Evolutionary conservation across 2,888 invertebrate genomes (phyloP), one percentile per base, ranked within the genome.

Genomic region (Phalangium opilio): DNA sequence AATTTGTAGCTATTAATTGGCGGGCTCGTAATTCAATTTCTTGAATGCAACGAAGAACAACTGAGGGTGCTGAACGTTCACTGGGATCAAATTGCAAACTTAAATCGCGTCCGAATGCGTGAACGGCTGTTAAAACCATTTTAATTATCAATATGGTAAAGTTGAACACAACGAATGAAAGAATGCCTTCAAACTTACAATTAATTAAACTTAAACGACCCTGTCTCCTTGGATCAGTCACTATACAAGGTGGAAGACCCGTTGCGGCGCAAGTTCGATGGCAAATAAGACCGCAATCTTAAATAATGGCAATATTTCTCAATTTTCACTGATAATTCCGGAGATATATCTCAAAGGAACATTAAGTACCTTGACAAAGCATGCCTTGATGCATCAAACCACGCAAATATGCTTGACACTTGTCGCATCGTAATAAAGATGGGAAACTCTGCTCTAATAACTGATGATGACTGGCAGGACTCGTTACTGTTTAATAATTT

Each of bases 311-410:
- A 18, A 39, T 27, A 17, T 15, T 40, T 14, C 12, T 10, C 1
- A 8, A 41, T 12, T 4, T 41, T n/a, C 10, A 41, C 12, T 7
- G 10, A 41, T 11, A 20, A 21, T 19, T 41, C 21, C 14, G 11
- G 11, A 32, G 19, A 3, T 35, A 36, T 17, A 36, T 15, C n/a
- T 36, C 38, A 36, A n/a, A n/a, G n/a, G n/a, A n/a, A 27, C 27
- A 27, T 27, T 27, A 27, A 27, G 27, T 61, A 72, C 78, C 75
- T 70, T 77, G 73, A 63, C 81, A 81, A 54, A 78, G 72, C 51
- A 77, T 73, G 43, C 81, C 81, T 65, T 81, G 80, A 60, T 78
- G 76, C 59, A 77, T 68, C 40, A 81, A 67, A 41, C 80, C 80
- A 56, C 77, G 70, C 54, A 81, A 70, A 63, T 75, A 78, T 64